These are phyloP conservation scores for Willowsia nigromaculata DNA, from an alignment of 2,888 invertebrate species.

Conservation along the genomic window DNA sequence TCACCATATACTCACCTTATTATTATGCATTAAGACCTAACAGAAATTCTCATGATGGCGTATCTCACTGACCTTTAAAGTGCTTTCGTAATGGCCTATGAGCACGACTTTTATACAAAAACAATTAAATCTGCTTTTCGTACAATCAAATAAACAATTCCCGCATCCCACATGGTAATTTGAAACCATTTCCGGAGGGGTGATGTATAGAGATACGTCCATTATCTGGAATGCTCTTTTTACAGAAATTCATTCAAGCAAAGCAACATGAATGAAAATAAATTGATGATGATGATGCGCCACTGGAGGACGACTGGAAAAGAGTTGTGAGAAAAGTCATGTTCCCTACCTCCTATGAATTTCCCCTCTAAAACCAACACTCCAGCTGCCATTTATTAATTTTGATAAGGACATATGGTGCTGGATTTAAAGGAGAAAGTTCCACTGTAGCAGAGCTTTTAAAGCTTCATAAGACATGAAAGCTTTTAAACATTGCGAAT, in stretches of 20 bases:
- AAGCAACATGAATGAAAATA: background rate
- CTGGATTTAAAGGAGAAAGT: background rate
- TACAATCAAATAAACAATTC: constrained; percentile 24
- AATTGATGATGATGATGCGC: constrained; percentile 20
- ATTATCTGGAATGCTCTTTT: background rate
- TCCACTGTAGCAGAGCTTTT: too few species aligned
- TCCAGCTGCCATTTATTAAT: background rate
- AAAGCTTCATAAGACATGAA: background rate
- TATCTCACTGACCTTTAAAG: background rate
- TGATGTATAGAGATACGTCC: background rate
- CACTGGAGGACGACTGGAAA: background rate
- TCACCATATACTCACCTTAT: background rate
- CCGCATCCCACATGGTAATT: constrained; percentile 10
- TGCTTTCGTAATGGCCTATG: background rate
- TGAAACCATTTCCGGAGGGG: constrained; percentile 3
- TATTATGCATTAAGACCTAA: background rate
- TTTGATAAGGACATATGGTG: background rate
- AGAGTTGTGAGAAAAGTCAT: background rate
- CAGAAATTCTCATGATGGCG: background rate
- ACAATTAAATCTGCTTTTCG: background rate
- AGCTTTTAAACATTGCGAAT: background rate
- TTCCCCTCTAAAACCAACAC: background rate
- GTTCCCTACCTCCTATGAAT: background rate
- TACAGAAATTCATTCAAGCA: background rate
- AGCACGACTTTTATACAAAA: constrained; percentile 8